phyloP scores from a whole-genome alignment of 2,888 invertebrate species.

The Torymus auratus region DNA sequence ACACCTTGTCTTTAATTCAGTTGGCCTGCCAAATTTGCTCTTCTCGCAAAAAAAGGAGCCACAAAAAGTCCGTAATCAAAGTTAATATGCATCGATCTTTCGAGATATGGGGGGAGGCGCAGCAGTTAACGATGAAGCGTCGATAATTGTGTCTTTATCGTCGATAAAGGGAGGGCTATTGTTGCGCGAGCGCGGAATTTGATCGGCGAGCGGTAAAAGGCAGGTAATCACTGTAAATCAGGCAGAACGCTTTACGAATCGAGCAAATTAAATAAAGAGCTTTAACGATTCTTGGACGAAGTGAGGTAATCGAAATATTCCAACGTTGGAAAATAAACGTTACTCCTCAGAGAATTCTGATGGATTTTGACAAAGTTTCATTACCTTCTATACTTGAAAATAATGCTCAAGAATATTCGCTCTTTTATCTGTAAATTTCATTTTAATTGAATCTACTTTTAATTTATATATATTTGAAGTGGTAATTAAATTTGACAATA shows the following conservation, averaged over 20 bases:
- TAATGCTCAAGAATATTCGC: too few relatives aligned
- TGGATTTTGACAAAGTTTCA: too few relatives aligned
- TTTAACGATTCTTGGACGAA: background rate
- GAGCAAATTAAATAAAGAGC: constrained; percentile 13
- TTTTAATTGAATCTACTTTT: too few relatives aligned
- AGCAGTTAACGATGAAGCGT: background rate
- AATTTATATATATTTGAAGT: too few relatives aligned
- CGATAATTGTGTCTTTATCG: constrained; percentile 42
- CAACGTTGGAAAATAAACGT: background rate
- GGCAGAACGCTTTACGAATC: constrained; percentile 2
- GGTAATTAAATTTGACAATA: too few relatives aligned
- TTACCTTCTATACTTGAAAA: too few relatives aligned
- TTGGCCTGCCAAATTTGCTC: too few relatives aligned
- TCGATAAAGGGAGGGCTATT: constrained; percentile 22
- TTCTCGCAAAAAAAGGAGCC: too few relatives aligned
- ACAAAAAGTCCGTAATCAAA: too few relatives aligned
- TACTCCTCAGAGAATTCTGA: background rate
- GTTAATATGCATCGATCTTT: background rate
- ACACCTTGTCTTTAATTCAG: too few relatives aligned
- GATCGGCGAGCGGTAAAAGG: constrained; percentile 16
- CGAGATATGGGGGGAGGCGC: background rate
- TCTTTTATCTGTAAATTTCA: too few relatives aligned
- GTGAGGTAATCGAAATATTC: background rate
- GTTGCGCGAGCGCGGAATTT: constrained; percentile 1
- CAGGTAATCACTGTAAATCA: constrained; percentile 36